Evolutionary conservation across 92 coral and sea anemone genomes (phyloP), one percentile per base, ranked within the genome.

Genomic region (Pocillopora grandis): DNA sequence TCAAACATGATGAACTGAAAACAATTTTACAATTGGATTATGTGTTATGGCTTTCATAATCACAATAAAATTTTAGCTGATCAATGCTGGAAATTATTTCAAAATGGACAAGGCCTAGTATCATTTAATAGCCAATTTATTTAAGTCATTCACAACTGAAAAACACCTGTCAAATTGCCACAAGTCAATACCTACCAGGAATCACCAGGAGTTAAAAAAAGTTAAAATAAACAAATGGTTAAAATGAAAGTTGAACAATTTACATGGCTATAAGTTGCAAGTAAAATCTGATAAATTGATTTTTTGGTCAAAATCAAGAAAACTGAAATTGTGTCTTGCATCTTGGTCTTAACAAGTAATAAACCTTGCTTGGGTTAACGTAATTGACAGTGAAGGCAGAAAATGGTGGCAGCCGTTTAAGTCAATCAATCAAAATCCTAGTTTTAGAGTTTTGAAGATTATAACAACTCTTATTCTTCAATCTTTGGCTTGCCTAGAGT

Each of bases 231-330:
- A 69, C 16, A 35, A 61, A 42, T 21, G 55, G 58, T 42, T 59
- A 33, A 42, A 73, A 75, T 9, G 80, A 83, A 73, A 73, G 49
- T 64, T 64, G 60, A 65, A 73, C 49, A 78, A 60, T 83, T 83
- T 83, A 83, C 86, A 83, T 62, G 63, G 86, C 79, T 56, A 83
- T 73, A 37, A 71, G 23, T 62, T 72, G 71, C 66, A 83, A 74
- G 71, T 72, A 17, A 62, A 73, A 82, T 72, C 61, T 72, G 62
- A 14, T 62, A 62, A 61, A 63, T 63, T 61, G 72, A 62, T 62
- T 21, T 55, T 74, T 67, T 49, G 15, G 65, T 73, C 75, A 70
- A 83, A 62, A 73, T 83, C 79, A 83, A 83, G 79, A 62, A 74
- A 23, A 27, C 16, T 27, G 48, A 58, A 31, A 56, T 42, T 33